Evolutionary conservation across 2,888 invertebrate genomes (phyloP), one percentile per base, ranked within the genome.

Genomic region (Catocala nupta): DNA sequence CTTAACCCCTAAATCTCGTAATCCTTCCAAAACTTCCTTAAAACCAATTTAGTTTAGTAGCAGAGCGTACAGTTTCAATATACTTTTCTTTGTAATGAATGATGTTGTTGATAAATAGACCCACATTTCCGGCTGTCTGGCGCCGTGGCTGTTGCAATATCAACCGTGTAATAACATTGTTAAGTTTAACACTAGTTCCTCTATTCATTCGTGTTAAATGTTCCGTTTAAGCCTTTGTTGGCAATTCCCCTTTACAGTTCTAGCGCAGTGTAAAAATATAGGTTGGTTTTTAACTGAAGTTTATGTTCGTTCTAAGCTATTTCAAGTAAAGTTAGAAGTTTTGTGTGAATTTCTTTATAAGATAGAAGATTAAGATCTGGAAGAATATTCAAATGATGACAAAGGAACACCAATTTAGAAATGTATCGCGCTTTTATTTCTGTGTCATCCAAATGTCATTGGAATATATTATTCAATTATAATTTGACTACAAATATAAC

Each of bases 81-180:
- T 10, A 16, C 48, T 48, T 25, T 48, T 25, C 48, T 25, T 25
- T 25, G 10, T 16, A 48, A 48, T 25, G 48, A 25, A 25, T 25
- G 48, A 25, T 48, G 25, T 45, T 45, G 45, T 48, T 48, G 48
- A 48, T 16, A 48, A 48, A 48, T 48, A 48, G 48, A 48, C 5
- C 25, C 16, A 48, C 48, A 48, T 48, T 48, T 48, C 48, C 48
- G 48, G 2, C 48, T 48, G 48, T 48, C 48, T 48, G 48, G 48
- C 48, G 16, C 25, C 5, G 9, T 48, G 48, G 25, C 48, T 25
- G 48, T 5, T 48, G 48, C 8, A 25, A 48, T 25, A 25, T 25
- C 48, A 48, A 48, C 48, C 48, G 48, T 48, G 25, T 48, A 25
- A 48, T 48, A 48, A 48, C 25, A 48, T 3, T 9, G 10, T 48